Conservation (phyloP, 2,888 invertebrate genomes). For the Andrena bicolor region DNA sequence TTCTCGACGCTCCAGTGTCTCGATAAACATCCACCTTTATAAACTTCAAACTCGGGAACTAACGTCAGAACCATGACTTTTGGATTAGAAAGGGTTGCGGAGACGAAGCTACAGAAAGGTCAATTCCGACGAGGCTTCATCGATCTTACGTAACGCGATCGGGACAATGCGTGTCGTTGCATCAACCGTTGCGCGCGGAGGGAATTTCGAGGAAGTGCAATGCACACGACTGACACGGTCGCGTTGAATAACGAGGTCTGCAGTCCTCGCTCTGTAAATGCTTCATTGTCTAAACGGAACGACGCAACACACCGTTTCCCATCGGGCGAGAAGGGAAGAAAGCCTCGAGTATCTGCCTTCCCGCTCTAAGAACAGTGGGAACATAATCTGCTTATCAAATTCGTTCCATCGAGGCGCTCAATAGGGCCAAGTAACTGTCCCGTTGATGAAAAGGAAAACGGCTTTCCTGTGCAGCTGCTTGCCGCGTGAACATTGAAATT, state of each 20-base stretch:
- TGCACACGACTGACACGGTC: slow-evolving; percentile 58
- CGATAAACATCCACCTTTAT: too few species aligned
- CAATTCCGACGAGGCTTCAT: slow-evolving; percentile 1
- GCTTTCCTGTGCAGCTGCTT: background rate
- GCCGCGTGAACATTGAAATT: background rate
- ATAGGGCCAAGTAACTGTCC: background rate
- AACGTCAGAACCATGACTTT: too few species aligned
- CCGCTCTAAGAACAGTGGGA: slow-evolving; percentile 29
- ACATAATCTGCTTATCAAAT: slow-evolving; percentile 27
- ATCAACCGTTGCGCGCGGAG: slow-evolving; percentile 23
- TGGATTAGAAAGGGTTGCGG: too few species aligned
- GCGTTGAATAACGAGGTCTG: slow-evolving; percentile 64
- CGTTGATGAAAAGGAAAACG: background rate
- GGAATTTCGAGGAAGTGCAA: slow-evolving; percentile 62
- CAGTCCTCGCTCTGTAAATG: slow-evolving; percentile 51
- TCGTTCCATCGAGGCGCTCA: slow-evolving; percentile 22
- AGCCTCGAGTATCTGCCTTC: slow-evolving; percentile 27
- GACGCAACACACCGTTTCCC: slow-evolving; percentile 52
- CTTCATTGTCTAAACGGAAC: slow-evolving; percentile 61
- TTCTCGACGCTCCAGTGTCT: too few species aligned
- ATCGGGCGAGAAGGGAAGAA: slow-evolving; percentile 40
- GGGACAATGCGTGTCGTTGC: slow-evolving; percentile 59
- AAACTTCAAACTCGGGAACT: too few species aligned
- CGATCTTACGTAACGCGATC: slow-evolving; percentile 46
- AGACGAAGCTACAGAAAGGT: background rate